Base-by-base conservation (phyloP, 2,888 invertebrate species). In the Luperina testacea region DNA sequence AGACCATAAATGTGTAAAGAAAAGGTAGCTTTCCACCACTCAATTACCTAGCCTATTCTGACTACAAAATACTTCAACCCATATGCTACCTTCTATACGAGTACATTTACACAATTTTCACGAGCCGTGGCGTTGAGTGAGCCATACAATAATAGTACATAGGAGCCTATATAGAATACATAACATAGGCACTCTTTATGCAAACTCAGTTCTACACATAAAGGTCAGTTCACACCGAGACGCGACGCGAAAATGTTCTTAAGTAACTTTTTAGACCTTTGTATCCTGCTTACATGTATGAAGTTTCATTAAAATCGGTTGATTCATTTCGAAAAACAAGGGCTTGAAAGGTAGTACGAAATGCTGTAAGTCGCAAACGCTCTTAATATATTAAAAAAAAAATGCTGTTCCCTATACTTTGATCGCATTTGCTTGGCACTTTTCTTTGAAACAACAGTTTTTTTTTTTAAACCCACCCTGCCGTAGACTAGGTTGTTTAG, bases 71-170 rank as follows among this genome's bases (percentile, higher is more conserved):
- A 81, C 68, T 80, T 61, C 68, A 69, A 48, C 48, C 63, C 57
- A 64, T 81, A 75, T 65, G 64, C n/a, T 48, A n/a, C 48, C 45
- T 69, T 75, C 45, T 51, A 38, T 80, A 76, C 17, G n/a, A 61
- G 76, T 78, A 72, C 51, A 82, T 82, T 78, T 57, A 53, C 78
- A 78, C 88, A 88, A 88, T 89, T 87, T 86, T 84, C 81, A 81
- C 84, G 83, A 89, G 87, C 82, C 48, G 59, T 64, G 48, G 75
- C 63, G 83, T 59, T 42, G 78, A 80, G 69, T 75, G 75, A 80
- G 57, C 80, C 81, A 64, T 80, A 80, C 80, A 80, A 80, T 81
- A 80, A 80, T 75, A 69, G 61, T 63, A 63, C 48, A 24, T 80
- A 51, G 51, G 45, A 57, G 63, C 27, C 38, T 57, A 61, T 27